A percentile compares a stretch with the other conserved stretches of the same genome.
These are phyloP conservation scores for Helostoma temminkii DNA, from an alignment of 2,797 vertebrate species.

Conservation along the genomic window DNA sequence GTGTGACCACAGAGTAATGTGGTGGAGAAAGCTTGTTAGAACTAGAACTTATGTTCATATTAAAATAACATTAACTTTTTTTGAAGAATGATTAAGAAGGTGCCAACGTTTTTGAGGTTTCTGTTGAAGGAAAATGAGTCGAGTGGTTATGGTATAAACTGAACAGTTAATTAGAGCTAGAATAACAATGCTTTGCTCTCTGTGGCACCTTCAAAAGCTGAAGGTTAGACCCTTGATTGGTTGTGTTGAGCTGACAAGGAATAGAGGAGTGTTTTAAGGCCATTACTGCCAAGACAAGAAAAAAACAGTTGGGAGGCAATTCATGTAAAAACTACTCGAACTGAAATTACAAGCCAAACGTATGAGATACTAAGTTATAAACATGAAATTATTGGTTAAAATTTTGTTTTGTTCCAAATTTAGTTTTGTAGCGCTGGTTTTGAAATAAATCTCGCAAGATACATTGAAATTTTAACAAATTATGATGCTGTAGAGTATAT, in stretches of 20 bases:
- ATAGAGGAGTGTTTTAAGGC: background rate
- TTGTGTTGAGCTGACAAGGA: background rate
- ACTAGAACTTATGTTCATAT: background rate
- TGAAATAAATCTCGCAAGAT: no score
- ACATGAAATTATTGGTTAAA: no score
- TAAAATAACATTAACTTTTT: background rate
- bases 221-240: background rate
- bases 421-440: no score
- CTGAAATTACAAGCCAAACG: no score
- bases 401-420: no score
- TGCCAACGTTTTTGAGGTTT: conserved; percentile 11
- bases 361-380: no score
- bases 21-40: no score
- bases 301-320: no score
- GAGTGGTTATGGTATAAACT: background rate
- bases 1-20: no score
- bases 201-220: background rate
- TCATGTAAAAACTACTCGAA: no score
- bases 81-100: background rate
- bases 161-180: background rate
- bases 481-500: no score
- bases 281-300: background rate
- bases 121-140: background rate
- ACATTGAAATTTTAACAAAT: no score
- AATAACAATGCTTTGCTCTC: background rate